Evolutionary conservation across 2,888 invertebrate species (phyloP), one percentile per base, ranked within the genome.

Genomic region (Thecocarcelia acutangulata): DNA sequence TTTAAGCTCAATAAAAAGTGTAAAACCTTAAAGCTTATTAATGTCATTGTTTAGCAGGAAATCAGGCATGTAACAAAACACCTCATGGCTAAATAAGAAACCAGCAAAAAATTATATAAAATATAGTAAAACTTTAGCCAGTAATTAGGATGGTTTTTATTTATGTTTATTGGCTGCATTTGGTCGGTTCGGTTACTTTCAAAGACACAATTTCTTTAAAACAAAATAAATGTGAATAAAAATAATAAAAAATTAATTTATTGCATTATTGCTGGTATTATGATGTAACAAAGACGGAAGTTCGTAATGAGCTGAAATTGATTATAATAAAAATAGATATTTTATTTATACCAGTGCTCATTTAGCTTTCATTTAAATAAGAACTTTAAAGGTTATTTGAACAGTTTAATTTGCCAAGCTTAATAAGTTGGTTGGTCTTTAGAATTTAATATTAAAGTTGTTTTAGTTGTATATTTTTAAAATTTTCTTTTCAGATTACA

Each of bases 1-100:
- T 46, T 11, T 37, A 59, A 52, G 33, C 8, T 33, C 33, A 52
- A 48, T n/a, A 28, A 40, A 63, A 15, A 48, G 33, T 70, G 17
- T n/a, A 70, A 3, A 66, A 19, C 66, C 78, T 70, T 66, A 33
- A 82, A 82, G 82, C 82, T 82, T 78, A 82, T 82, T 78, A 72
- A 82, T 82, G 82, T 82, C 74, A 82, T 78, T 78, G 74, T 78
- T 78, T 66, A 82, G 82, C 82, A 78, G 82, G 82, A 82, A 82
- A 69, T 70, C 58, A 69, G 64, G 13, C 63, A 69, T 69, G 74
- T 74, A 82, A 82, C 74, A 42, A 70, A 78, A 75, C 66, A 82
- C 74, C 78, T 82, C 54, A 70, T 70, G 82, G 82, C 82, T 70
- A 78, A 61, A 75, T 64, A 37, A 56, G 15, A 77, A 50, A 68